phyloP scores from a whole-genome alignment of 2,888 invertebrate species.

The Molorchus minor region DNA sequence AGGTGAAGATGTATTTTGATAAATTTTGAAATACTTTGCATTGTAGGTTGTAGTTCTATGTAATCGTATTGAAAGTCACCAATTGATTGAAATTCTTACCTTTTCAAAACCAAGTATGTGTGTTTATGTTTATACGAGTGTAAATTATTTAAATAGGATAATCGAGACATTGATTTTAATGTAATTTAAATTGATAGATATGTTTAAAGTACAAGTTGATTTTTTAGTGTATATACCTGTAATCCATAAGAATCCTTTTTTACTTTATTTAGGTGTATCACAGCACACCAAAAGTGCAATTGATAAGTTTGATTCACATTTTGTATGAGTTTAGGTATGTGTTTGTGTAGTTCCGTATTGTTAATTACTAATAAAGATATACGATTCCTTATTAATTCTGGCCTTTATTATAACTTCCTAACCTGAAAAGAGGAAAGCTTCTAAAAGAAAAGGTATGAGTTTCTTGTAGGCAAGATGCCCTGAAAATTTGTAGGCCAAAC shows the following conservation, averaged over 20 bases:
- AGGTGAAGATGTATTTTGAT: constrained; percentile 8
- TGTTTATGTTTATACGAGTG: constrained; percentile 12
- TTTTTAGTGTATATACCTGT: constrained; percentile 23
- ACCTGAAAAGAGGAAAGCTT: no score
- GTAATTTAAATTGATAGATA: constrained; percentile 14
- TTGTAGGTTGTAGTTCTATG: constrained; percentile 6
- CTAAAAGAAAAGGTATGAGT: no score
- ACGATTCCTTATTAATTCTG: constrained; percentile 14
- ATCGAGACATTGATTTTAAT: constrained; percentile 3
- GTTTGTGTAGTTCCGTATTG: constrained; percentile 41
- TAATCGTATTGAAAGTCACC: constrained; percentile 17
- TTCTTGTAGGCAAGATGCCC: no score
- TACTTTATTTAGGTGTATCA: constrained; percentile 34
- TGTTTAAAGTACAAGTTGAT: constrained; percentile 22
- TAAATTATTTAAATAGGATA: constrained; percentile 21
- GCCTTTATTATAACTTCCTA: no score
- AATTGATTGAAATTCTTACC: constrained; percentile 11
- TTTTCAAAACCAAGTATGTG: constrained; percentile 4
- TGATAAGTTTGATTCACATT: constrained; percentile 27
- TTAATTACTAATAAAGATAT: constrained; percentile 43
- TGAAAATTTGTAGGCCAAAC: no score
- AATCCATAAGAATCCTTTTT: constrained; percentile 20
- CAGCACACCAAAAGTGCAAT: constrained; percentile 39
- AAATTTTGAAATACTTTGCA: constrained; percentile 1
- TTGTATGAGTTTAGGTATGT: constrained; percentile 37